A percentile compares a stretch with the other conserved stretches of the same genome.
Evolutionary conservation across 1,140 invertebrate genomes (phyloP).

Genomic region (Gryon sp.): DNA sequence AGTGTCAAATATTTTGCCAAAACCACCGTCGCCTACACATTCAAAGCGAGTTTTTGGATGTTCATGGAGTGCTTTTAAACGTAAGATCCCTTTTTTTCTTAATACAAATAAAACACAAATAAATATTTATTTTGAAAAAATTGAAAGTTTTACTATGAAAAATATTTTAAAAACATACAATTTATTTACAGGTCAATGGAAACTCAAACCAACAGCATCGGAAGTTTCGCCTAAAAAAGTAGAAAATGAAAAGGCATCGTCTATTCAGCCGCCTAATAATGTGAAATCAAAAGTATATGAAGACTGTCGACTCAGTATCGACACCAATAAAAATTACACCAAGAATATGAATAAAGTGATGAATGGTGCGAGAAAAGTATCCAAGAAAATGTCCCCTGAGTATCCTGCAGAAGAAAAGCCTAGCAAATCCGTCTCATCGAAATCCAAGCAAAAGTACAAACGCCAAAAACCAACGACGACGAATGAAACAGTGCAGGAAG

Average conservation of each 20-base stretch:
- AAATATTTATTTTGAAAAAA: background rate
- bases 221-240: slow-evolving; percentile 18
- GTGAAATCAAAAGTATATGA: slow-evolving; percentile 37
- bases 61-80: slow-evolving; percentile 78
- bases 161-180: background rate
- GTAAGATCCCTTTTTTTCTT: slow-evolving; percentile 59
- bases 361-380: slow-evolving; percentile 69
- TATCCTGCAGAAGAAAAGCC: slow-evolving; percentile 11
- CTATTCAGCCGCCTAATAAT: slow-evolving; percentile 3
- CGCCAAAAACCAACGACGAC: slow-evolving; percentile 9
- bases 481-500: background rate
- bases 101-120: too few relatives aligned
- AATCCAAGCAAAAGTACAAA: slow-evolving; percentile 28
- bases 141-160: too few relatives aligned
- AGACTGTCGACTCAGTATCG: slow-evolving; percentile 64
- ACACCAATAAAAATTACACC: slow-evolving; percentile 76
- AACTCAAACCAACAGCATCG: slow-evolving; percentile 22
- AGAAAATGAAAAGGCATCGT: slow-evolving; percentile 7
- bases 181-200: slow-evolving; percentile 66
- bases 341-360: slow-evolving; percentile 66
- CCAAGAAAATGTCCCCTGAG: slow-evolving; percentile 64
- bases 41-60: slow-evolving; percentile 73
- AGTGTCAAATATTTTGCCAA: slow-evolving; percentile 67
- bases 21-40: slow-evolving; percentile 69
- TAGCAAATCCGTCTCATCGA: background rate